Conservation (phyloP, 2,888 invertebrate species). For the Phymatocera aterrima region DNA sequence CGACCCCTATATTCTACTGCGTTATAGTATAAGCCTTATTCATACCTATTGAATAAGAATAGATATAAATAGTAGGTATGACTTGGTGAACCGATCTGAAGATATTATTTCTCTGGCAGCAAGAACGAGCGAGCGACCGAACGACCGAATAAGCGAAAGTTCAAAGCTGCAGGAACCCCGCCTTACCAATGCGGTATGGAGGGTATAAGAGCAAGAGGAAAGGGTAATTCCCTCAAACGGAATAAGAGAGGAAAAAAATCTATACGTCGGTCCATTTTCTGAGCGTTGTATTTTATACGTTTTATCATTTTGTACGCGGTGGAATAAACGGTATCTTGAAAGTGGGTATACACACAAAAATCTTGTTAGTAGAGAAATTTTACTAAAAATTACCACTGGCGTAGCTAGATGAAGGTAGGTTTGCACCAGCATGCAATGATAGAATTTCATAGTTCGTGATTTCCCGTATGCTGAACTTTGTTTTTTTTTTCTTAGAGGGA, state of each 20-base stretch:
- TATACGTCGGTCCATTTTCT: background rate
- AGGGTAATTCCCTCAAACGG: background rate
- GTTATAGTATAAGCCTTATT: too few species aligned
- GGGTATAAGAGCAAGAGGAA: background rate
- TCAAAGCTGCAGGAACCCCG: constrained; percentile 7
- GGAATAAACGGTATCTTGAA: background rate
- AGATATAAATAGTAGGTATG: background rate
- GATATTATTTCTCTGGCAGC: constrained; percentile 29
- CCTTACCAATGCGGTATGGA: background rate
- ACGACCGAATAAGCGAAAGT: constrained; percentile 17
- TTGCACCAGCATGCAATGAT: too few species aligned
- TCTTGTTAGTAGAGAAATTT: background rate
- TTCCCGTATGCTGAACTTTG: too few species aligned
- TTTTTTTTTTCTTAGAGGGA: too few species aligned
- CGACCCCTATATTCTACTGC: too few species aligned
- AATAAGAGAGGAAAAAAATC: background rate
- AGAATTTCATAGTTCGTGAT: too few species aligned
- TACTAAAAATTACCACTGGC: background rate
- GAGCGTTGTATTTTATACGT: background rate
- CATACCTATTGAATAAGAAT: background rate
- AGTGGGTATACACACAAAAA: background rate
- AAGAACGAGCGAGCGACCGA: too few species aligned
- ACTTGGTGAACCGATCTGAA: background rate
- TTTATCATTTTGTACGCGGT: too few species aligned
- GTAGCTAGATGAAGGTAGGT: background rate